phyloP scores from a whole-genome alignment of 1,140 invertebrate genomes.

The Druon quercuslanigerum region DNA sequence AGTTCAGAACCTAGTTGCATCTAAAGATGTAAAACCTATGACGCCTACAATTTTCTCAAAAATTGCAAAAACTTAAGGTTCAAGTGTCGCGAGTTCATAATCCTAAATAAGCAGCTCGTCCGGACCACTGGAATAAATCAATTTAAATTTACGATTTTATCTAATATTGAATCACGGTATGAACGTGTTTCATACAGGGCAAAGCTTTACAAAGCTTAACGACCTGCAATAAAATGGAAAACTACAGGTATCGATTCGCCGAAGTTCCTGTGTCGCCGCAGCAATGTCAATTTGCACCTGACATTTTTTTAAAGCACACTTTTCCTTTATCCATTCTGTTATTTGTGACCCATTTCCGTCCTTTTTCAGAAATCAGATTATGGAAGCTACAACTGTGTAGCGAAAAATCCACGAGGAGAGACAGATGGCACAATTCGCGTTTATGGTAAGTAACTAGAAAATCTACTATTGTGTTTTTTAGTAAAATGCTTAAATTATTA shows the following conservation, averaged over 20 bases:
- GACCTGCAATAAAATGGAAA: background rate
- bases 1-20: too few species aligned
- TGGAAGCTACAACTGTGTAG: constrained; percentile 93
- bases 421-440: constrained; percentile 93
- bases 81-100: too few species aligned
- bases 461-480: constrained; percentile 13
- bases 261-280: background rate
- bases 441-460: constrained; percentile 85
- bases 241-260: background rate
- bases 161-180: too few species aligned
- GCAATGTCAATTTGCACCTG: background rate
- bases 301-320: background rate
- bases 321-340: background rate
- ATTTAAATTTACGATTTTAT: too few species aligned
- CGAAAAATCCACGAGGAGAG: constrained; percentile 93
- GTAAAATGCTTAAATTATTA: too few species aligned
- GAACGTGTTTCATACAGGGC: too few species aligned
- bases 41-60: too few species aligned
- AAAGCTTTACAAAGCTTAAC: too few species aligned
- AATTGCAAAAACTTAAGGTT: too few species aligned
- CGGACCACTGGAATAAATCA: too few species aligned
- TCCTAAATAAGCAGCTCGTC: too few species aligned
- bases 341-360: constrained; percentile 38
- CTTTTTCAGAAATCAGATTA: constrained; percentile 80
- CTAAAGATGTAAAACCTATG: too few species aligned